These are phyloP conservation scores for Sebastes fasciatus DNA, from an alignment of 2,113 vertebrate species.

Conservation along the genomic window DNA sequence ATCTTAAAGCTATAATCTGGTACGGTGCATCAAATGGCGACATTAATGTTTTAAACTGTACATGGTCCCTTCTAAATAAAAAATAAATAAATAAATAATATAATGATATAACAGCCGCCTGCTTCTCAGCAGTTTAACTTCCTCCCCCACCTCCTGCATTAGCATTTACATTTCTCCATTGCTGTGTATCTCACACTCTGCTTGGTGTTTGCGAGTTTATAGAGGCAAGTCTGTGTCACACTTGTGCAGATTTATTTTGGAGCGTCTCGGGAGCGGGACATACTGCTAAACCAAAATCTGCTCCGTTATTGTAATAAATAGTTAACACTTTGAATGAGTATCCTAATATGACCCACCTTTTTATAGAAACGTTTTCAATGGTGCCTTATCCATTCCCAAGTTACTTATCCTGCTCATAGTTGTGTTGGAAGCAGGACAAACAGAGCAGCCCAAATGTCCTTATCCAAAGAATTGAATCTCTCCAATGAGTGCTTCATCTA, in stretches of 20 bases:
- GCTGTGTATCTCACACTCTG: not conserved
- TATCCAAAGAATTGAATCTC: not conserved
- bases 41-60: no score
- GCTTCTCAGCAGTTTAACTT: not conserved
- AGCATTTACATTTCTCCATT: conserved; percentile 50
- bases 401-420: not conserved
- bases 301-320: not conserved
- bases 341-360: not conserved
- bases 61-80: no score
- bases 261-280: not conserved
- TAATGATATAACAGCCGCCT: not conserved
- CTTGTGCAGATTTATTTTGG: conserved; percentile 1
- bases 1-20: no score
- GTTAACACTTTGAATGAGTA: not conserved
- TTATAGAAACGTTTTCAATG: not conserved
- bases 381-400: not conserved
- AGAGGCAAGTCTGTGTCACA: conserved; percentile 7
- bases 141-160: conserved; percentile 10
- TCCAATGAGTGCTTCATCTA: not conserved
- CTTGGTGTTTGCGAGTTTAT: conserved; percentile 6
- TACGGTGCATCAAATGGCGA: no score
- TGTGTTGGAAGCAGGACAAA: not conserved
- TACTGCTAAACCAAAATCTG: not conserved
- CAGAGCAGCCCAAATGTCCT: not conserved
- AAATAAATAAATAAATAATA: no score